Evolutionary conservation across 92 coral and sea anemone species (phyloP), one percentile per base, ranked within the genome.

Genomic region (Pocillopora meandrina): DNA sequence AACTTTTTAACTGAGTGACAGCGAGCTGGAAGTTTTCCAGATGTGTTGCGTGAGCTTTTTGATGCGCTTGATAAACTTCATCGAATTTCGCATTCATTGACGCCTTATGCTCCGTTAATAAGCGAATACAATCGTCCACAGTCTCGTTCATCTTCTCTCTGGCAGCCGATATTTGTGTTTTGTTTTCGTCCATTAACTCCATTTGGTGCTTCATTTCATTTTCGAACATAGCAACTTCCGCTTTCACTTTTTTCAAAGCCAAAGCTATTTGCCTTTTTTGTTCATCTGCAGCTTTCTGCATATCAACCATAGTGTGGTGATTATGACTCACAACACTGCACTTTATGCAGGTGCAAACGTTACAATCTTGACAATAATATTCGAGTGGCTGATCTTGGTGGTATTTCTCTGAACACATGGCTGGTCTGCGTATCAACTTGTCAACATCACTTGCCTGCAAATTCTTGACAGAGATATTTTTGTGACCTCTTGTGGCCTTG

Each of bases 391-490:
- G 57, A 31, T 76, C n/a, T 16, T 76, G 21, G 67, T 76, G 80
- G 58, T 52, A 61, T 52, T 56, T 16, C 80, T 58, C 19, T 12
- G 64, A 23, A 76, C 80, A 76, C 80, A 76, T 76, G 57, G 55
- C 80, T 8, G 80, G 80, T 23, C 80, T 52, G 64, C 20, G 80
- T 5, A 76, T 42, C 80, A 76, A 76, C 80, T 76, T 65, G 52
- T 76, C 80, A 10, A 76, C 80, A 76, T 76, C 80, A 11, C 23
- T 1, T 21, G 80, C 65, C 23, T 21, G 65, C 57, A 76, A 76
- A 33, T 76, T 76, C 68, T 76, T 34, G 17, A 76, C 12, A 64
- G 17, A 56, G 23, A 61, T 65, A 56, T 76, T 56, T 21, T 65
- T 64, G 35, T 76, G 80, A 23, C 49, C 80, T 76, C 80, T 56